Evolutionary conservation across 2,888 invertebrate genomes (phyloP).

Genomic region (Himalopsyche japonica): DNA sequence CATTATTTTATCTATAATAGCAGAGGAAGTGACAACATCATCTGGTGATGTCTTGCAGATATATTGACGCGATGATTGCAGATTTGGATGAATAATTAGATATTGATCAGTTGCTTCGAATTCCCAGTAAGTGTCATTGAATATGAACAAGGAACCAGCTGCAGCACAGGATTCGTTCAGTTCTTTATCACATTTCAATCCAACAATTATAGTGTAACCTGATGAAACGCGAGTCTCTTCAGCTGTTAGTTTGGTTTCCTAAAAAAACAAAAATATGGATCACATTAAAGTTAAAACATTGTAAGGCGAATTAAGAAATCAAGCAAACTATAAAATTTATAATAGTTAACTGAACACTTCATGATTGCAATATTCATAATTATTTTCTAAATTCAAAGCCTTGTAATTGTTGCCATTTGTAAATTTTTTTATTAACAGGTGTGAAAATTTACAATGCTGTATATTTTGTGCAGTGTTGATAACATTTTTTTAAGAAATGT

Average conservation of each 20-base stretch:
- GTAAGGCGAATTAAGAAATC: too few relatives aligned
- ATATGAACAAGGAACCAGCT: conserved; percentile 48
- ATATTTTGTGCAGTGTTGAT: too few relatives aligned
- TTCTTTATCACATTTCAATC: conserved; percentile 46
- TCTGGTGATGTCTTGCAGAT: background rate
- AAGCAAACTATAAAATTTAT: too few relatives aligned
- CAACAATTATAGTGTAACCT: conserved; percentile 48
- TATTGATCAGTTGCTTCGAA: background rate
- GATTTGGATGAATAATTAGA: background rate
- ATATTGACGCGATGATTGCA: background rate
- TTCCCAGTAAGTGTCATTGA: conserved; percentile 13
- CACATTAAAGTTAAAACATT: too few relatives aligned
- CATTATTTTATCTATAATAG: background rate
- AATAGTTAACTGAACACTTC: too few relatives aligned
- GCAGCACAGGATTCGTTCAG: background rate
- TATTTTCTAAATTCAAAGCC: too few relatives aligned
- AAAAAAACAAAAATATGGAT: conserved; percentile 41
- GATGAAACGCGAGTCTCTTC: conserved; percentile 49
- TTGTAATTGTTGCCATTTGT: too few relatives aligned
- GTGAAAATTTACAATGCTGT: too few relatives aligned
- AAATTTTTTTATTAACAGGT: too few relatives aligned
- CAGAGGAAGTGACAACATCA: background rate
- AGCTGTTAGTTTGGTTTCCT: conserved; percentile 48
- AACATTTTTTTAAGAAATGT: too few relatives aligned
- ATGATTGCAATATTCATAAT: too few relatives aligned